These are phyloP conservation scores for Nothoprocta perdicaria DNA, from an alignment of 2,113 vertebrate species.

Conservation along the genomic window DNA sequence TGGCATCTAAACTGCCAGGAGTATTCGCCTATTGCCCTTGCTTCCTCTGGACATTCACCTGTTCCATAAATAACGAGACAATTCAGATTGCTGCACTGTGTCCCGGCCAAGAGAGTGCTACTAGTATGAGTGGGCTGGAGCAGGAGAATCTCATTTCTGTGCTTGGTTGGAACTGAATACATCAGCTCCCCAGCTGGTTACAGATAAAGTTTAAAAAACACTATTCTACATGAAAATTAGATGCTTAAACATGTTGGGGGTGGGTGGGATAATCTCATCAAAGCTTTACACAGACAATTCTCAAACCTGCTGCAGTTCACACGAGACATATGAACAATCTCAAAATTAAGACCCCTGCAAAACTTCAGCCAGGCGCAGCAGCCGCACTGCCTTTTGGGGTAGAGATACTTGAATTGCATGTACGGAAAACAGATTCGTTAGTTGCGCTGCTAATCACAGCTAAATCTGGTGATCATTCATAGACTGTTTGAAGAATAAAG, in stretches of 20 bases:
- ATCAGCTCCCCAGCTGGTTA: conserved; percentile 42
- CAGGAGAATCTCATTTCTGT: conserved; percentile 47
- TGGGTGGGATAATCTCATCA: conserved; percentile 62
- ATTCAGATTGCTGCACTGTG: conserved; percentile 10
- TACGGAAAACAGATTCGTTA: background rate
- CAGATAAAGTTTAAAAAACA: conserved; percentile 45
- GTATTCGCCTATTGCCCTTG: background rate
- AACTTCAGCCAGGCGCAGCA: conserved; percentile 35
- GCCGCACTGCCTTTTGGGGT: conserved; percentile 28
- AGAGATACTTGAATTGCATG: conserved; percentile 1
- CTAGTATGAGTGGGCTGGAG: conserved; percentile 42
- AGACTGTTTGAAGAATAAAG: conserved; percentile 12
- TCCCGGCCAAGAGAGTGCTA: conserved; percentile 21
- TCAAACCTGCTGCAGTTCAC: conserved; percentile 39
- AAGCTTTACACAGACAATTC: conserved; percentile 47
- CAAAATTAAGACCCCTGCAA: conserved; percentile 22
- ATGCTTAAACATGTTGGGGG: conserved; percentile 15
- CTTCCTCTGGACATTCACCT: conserved; percentile 12
- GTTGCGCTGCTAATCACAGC: background rate
- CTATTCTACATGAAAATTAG: conserved; percentile 67
- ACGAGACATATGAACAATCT: conserved; percentile 22
- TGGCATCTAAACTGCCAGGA: background rate
- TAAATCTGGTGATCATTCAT: conserved; percentile 21
- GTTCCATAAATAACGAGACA: conserved; percentile 47
- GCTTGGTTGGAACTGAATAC: conserved; percentile 62